Evolutionary conservation across 2,888 invertebrate species (phyloP).

Genomic region (Cremastinae sp.): DNA sequence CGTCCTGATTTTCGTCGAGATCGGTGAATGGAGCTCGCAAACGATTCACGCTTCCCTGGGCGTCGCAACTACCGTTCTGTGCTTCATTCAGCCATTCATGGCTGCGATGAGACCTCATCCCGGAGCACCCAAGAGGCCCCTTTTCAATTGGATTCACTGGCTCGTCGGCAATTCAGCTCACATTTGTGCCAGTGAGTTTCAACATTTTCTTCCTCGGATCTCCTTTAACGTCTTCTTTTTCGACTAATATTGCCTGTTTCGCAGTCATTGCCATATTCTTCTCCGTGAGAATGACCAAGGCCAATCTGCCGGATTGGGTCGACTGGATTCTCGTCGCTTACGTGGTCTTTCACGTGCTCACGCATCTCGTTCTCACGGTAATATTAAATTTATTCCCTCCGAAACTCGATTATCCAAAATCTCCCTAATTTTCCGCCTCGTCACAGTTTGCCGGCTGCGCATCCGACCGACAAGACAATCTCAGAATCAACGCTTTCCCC

Average conservation of each 20-base stretch:
- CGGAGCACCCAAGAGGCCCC: conserved; percentile 87
- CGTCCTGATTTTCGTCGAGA: conserved; percentile 90
- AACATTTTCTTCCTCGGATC: neutral
- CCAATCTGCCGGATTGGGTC: conserved; percentile 92
- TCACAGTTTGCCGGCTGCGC: conserved; percentile 88
- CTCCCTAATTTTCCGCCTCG: neutral
- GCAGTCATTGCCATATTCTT: conserved; percentile 96
- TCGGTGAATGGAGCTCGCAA: conserved; percentile 87
- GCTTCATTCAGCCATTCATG: conserved; percentile 93
- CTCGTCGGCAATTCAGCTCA: conserved; percentile 93
- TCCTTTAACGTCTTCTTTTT: neutral
- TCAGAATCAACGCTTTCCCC: conserved; percentile 90
- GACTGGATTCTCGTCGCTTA: conserved; percentile 94
- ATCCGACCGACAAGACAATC: conserved; percentile 87
- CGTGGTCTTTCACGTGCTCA: conserved; percentile 93
- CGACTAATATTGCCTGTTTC: conserved; percentile 69
- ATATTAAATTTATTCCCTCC: conserved; percentile 67
- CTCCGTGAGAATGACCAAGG: conserved; percentile 92
- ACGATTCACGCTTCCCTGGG: conserved; percentile 94
- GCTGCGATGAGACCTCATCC: conserved; percentile 94
- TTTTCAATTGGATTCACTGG: conserved; percentile 97
- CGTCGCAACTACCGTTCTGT: conserved; percentile 88
- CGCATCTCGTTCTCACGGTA: conserved; percentile 93
- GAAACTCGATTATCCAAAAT: neutral
- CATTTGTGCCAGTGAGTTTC: conserved; percentile 90